Evolutionary conservation across 2,888 invertebrate species (phyloP).

Genomic region (Shargacucullia verbasci): DNA sequence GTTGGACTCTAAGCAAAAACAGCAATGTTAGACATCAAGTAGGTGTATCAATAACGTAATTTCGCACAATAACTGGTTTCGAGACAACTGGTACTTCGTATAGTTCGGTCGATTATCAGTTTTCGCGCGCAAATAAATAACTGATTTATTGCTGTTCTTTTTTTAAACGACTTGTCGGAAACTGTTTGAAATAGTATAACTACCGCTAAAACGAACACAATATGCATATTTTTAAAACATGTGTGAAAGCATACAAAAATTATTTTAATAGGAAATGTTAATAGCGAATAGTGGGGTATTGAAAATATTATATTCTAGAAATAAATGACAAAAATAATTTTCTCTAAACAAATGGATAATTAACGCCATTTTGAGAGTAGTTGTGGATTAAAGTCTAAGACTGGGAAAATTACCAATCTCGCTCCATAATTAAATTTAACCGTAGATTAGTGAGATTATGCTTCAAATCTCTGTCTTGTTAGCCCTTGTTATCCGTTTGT

Average conservation of each 20-base stretch:
- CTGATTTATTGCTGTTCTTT: conserved; percentile 14
- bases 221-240: too few relatives aligned
- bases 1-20: conserved; percentile 20
- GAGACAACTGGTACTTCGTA: conserved; percentile 31
- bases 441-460: conserved; percentile 47
- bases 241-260: too few relatives aligned
- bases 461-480: conserved; percentile 44
- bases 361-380: background rate
- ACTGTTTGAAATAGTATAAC: conserved; percentile 1
- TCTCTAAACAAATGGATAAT: too few relatives aligned
- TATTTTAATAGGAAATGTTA: too few relatives aligned
- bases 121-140: conserved; percentile 16
- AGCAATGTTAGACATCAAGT: conserved; percentile 19
- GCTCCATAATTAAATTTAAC: conserved; percentile 38
- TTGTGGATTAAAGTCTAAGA: conserved; percentile 11
- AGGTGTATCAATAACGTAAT: conserved; percentile 33
- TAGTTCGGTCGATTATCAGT: conserved; percentile 24
- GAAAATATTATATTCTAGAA: too few relatives aligned
- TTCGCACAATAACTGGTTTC: conserved; percentile 37
- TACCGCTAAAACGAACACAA: background rate
- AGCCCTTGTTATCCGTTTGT: conserved; percentile 36
- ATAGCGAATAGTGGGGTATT: too few relatives aligned
- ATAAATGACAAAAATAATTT: too few relatives aligned
- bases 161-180: conserved; percentile 10
- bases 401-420: conserved; percentile 27